Conservation (phyloP, 2,113 vertebrate species). For the Cyprinodon brontotheroides region DNA sequence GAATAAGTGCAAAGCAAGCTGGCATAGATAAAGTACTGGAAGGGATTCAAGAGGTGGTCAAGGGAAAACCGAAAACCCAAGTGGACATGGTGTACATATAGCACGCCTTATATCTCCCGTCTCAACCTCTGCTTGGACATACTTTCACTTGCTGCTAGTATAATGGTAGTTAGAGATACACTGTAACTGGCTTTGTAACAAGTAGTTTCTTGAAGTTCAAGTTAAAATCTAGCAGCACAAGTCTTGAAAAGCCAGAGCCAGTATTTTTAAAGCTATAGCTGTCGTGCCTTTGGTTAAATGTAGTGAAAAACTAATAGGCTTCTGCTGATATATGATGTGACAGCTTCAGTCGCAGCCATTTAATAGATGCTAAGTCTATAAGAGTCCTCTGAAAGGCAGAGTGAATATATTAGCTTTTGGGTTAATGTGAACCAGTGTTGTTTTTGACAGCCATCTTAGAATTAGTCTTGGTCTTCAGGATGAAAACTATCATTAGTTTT, state of each 20-base stretch:
- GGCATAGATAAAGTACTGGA: constrained; percentile 57
- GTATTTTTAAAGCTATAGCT: constrained; percentile 14
- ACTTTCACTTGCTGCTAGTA: background rate
- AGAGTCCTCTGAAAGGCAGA: constrained; percentile 16
- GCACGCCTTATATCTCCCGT: background rate
- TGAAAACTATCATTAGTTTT: too few relatives aligned
- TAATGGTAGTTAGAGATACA: background rate
- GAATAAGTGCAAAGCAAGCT: constrained; percentile 51
- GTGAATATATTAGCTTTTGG: constrained; percentile 13
- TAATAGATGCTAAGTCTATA: constrained; percentile 24
- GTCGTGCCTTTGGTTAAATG: constrained; percentile 17
- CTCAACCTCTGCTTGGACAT: background rate
- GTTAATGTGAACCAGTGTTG: constrained; percentile 16
- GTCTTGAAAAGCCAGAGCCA: background rate
- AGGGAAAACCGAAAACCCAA: constrained; percentile 24
- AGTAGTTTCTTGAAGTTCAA: background rate
- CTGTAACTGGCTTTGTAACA: background rate
- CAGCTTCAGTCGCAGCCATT: constrained; percentile 25
- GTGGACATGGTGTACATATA: constrained; percentile 6
- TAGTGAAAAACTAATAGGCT: constrained; percentile 12
- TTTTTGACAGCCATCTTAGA: too few relatives aligned
- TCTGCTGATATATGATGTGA: constrained; percentile 21
- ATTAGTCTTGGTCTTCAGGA: too few relatives aligned
- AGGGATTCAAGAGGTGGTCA: constrained; percentile 45
- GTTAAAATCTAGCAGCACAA: background rate